phyloP scores from a whole-genome alignment of 2,113 vertebrate species.

The Mirounga angustirostris region DNA sequence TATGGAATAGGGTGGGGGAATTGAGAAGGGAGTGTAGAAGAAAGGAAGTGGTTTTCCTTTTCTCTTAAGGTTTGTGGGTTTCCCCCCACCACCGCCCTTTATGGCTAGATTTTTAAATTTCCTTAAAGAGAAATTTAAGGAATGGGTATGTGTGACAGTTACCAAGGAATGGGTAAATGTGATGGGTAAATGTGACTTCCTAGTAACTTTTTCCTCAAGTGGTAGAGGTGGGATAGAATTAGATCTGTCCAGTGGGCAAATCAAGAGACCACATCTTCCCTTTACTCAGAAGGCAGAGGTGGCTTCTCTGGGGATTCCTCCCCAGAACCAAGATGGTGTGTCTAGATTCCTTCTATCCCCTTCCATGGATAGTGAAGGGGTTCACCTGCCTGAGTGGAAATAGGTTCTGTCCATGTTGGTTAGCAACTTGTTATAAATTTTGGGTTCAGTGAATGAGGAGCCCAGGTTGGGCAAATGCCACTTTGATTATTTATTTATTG shows the following conservation, averaged over 20 bases:
- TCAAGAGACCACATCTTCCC: neutral
- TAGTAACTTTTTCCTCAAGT: neutral
- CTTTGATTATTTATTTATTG: neutral
- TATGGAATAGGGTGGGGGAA: conserved; percentile 85
- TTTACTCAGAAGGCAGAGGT: neutral
- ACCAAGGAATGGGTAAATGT: neutral
- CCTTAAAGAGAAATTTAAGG: conserved; percentile 80
- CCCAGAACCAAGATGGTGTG: neutral
- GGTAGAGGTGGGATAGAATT: neutral
- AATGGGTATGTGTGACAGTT: neutral
- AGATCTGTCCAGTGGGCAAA: neutral
- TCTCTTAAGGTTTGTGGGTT: conserved; percentile 52
- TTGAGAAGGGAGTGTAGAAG: conserved; percentile 80
- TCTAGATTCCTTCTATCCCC: no score
- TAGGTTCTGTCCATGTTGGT: neutral
- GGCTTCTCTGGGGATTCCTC: neutral
- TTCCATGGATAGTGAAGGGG: neutral
- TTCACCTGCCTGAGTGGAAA: neutral
- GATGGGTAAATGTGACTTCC: neutral
- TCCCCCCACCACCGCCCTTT: neutral
- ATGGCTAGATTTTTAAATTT: neutral
- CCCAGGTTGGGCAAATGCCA: neutral
- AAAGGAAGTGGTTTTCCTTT: conserved; percentile 81
- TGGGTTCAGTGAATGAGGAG: neutral
- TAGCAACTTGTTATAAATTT: neutral